Conservation (phyloP, 2,797 vertebrate genomes). For the Hylomyscus alleni region DNA sequence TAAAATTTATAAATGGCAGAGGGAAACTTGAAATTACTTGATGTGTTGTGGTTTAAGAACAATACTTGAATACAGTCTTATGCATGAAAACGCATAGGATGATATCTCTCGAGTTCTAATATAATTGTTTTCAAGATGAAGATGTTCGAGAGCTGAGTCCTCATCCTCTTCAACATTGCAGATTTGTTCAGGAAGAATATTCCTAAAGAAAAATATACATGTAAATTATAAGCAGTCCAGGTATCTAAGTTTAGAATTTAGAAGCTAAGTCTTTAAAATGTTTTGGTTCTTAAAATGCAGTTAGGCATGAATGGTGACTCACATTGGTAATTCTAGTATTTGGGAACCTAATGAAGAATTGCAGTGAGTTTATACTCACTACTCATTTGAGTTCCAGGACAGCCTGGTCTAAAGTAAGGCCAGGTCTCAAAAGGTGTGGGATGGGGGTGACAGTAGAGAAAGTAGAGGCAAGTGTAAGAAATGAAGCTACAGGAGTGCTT, state of each 20-base stretch:
- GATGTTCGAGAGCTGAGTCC: constrained; percentile 93
- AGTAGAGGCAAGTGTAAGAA: constrained; percentile 19
- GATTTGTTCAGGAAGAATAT: constrained; percentile 92
- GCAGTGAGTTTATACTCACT: not conserved
- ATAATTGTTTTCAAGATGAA: constrained; percentile 97
- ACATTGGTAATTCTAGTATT: not conserved
- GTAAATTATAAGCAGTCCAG: constrained; percentile 46
- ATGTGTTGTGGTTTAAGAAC: constrained; percentile 95
- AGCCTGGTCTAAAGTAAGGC: not conserved
- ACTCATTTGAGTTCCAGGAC: not conserved
- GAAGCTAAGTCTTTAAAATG: constrained; percentile 27
- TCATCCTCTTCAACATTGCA: constrained; percentile 91
- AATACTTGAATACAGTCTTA: constrained; percentile 94
- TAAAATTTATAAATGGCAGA: constrained; percentile 61
- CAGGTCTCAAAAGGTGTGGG: not conserved
- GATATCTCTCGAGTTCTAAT: constrained; percentile 93
- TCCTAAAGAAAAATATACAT: constrained; percentile 88
- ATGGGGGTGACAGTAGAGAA: not conserved
- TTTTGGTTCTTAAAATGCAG: constrained; percentile 27
- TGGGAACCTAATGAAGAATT: not conserved
- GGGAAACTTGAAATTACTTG: constrained; percentile 84
- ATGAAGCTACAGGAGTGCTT: not conserved
- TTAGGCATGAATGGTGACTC: not conserved
- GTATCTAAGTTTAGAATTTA: not conserved
- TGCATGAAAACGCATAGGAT: constrained; percentile 94